Evolutionary conservation across 2,113 vertebrate species (phyloP).

Genomic region (Neofelis nebulosa): DNA sequence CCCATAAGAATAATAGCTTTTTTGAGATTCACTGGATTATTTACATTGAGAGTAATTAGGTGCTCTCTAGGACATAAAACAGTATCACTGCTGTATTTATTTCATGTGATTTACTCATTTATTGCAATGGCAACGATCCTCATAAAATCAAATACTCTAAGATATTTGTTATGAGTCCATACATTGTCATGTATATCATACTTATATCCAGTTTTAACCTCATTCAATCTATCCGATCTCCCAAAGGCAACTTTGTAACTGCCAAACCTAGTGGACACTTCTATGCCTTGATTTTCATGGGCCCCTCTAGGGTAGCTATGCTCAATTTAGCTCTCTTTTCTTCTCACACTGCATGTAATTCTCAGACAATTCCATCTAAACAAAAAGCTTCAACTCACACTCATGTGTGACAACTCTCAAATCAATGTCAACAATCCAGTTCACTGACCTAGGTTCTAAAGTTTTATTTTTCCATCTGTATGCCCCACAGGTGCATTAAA

Average conservation of each 20-base stretch:
- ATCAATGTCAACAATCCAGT: not conserved
- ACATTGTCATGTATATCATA: not conserved
- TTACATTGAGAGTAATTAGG: not conserved
- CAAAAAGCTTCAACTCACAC: not conserved
- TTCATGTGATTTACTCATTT: not conserved
- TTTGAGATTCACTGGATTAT: not conserved
- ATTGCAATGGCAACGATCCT: not conserved
- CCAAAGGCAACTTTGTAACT: not conserved
- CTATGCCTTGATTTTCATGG: not conserved
- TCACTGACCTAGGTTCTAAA: not conserved
- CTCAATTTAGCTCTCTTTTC: not conserved
- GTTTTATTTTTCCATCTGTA: not conserved
- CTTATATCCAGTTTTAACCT: not conserved
- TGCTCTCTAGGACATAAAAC: not conserved
- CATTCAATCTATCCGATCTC: not conserved
- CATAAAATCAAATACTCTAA: not conserved
- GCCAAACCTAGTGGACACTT: not conserved
- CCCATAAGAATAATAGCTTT: not conserved
- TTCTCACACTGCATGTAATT: not conserved
- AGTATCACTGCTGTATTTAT: not conserved
- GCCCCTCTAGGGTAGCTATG: not conserved
- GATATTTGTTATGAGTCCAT: not conserved
- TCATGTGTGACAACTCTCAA: not conserved
- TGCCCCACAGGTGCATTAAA: not conserved
- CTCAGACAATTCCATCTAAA: not conserved